Evolutionary conservation across 53 echinoderm and acorn worm genomes (phyloP), one percentile per base, ranked within the genome.

Genomic region (Hippasteria phrygiana): DNA sequence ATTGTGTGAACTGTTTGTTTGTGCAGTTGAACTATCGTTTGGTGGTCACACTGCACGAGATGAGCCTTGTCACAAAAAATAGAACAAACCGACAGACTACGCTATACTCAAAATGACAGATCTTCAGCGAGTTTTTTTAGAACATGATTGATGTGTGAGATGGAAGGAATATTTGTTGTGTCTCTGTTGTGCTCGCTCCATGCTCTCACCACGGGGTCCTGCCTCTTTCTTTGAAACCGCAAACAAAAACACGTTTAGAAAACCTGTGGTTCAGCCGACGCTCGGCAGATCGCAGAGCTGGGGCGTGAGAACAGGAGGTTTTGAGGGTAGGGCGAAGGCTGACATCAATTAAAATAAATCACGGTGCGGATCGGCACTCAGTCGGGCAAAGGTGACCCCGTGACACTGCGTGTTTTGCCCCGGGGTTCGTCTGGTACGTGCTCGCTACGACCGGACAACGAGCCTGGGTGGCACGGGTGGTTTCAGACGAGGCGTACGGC

Each of bases 231-330:
- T 31, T 63, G 71, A 85, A 85, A 85, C 85, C 85, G 53, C 85
- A 70, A 85, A 85, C 41, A 71, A 71, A 70, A 85, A 85, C 85
- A 85, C 12, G 48, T 56, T 79, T 10, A 53, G 56, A 36, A 69
- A 85, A 20, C 47, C 51, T 31, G 71, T 37, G 85, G 85, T 66
- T 41, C 51, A 24, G 34, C 38, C 31, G 43, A 12, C 55, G 12
- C 12, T 31, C 69, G 36, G 69, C 38, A 7, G 55, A n/a, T n/a
- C n/a, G n/a, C n/a, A n/a, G n/a, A n/a, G n/a, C n/a, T n/a, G 71
- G 85, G 85, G 85, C 85, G 85, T 85, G 85, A 43, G 85, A 85
- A 85, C 85, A 64, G 22, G 33, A 2, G 48, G 71, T 46, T 85
- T 22, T 18, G 27, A 35, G 65, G 81, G 65, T 64, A 64, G 64